Conservation (phyloP, 1,140 invertebrate species). For the Caligus rogercresseyi region DNA sequence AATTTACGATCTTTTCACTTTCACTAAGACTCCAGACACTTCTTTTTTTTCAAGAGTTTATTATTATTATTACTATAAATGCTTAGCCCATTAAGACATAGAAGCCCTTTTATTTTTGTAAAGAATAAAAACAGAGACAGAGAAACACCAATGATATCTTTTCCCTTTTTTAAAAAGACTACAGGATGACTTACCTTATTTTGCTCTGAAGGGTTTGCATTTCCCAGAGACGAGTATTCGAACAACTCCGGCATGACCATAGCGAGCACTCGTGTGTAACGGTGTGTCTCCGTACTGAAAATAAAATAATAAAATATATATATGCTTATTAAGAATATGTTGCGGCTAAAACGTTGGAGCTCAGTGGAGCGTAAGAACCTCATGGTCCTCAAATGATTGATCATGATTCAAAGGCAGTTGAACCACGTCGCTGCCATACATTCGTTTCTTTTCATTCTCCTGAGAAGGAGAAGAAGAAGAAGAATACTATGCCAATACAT, state of each 20-base stretch:
- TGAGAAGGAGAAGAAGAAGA: too few relatives aligned
- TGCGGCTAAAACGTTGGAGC: neutral
- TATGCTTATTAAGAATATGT: neutral
- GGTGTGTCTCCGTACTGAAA: conserved; percentile 85
- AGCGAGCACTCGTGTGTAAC: conserved; percentile 80
- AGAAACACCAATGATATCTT: too few relatives aligned
- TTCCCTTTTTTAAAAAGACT: neutral
- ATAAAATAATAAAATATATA: conserved; percentile 23
- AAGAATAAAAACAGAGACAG: too few relatives aligned
- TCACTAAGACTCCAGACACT: neutral
- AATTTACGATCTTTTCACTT: conserved; percentile 1
- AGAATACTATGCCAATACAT: too few relatives aligned
- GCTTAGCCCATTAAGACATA: neutral
- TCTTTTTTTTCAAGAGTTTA: neutral
- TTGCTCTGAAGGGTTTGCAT: conserved; percentile 63
- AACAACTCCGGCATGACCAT: conserved; percentile 86
- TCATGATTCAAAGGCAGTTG: too few relatives aligned
- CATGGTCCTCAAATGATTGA: too few relatives aligned
- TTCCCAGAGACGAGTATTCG: conserved; percentile 77
- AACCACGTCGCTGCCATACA: too few relatives aligned
- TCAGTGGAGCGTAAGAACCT: too few relatives aligned
- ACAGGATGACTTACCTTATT: conserved; percentile 51
- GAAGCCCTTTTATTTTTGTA: neutral
- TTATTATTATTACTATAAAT: neutral
- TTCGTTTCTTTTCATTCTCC: too few relatives aligned